Evolutionary conservation across 2,797 vertebrate genomes (phyloP).

Genomic region (Holocentrus rufus): DNA sequence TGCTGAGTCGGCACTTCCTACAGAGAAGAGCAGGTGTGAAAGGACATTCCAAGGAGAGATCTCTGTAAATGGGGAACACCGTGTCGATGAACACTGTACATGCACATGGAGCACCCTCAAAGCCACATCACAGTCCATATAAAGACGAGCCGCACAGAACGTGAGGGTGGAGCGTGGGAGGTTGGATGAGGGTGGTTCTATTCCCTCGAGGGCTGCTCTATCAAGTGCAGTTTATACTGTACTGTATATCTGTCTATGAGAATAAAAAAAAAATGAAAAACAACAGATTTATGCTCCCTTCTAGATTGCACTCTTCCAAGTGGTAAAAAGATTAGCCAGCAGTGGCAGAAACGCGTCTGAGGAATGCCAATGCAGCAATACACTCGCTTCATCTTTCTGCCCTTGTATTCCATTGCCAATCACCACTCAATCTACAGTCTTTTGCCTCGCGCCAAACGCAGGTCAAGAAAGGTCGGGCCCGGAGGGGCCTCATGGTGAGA

Average conservation of each 20-base stretch:
- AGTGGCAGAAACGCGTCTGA: slow-evolving; percentile 52
- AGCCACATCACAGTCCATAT: background rate
- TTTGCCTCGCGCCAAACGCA: slow-evolving; percentile 54
- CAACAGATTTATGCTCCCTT: slow-evolving; percentile 54
- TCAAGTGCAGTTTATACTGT: slow-evolving; percentile 45
- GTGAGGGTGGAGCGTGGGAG: background rate
- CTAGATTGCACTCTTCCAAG: slow-evolving; percentile 51
- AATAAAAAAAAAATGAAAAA: slow-evolving; percentile 33
- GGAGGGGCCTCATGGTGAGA: slow-evolving; percentile 30
- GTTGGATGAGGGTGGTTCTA: background rate
- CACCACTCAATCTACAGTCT: slow-evolving; percentile 27
- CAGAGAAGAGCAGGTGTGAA: slow-evolving; percentile 27
- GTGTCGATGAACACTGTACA: background rate
- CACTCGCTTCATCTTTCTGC: slow-evolving; percentile 32
- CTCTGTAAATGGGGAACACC: slow-evolving; percentile 22
- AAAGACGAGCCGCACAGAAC: background rate
- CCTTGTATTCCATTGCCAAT: slow-evolving; percentile 52
- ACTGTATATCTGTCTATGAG: background rate
- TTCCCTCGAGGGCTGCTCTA: slow-evolving; percentile 29
- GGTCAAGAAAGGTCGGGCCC: slow-evolving; percentile 54
- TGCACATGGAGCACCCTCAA: slow-evolving; percentile 14
- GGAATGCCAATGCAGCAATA: slow-evolving; percentile 55
- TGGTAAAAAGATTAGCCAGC: slow-evolving; percentile 62
- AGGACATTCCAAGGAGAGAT: slow-evolving; percentile 37
- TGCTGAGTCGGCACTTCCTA: slow-evolving; percentile 43